phyloP scores from a whole-genome alignment of 1,140 invertebrate genomes.

The Zeugodacus cucurbitae region DNA sequence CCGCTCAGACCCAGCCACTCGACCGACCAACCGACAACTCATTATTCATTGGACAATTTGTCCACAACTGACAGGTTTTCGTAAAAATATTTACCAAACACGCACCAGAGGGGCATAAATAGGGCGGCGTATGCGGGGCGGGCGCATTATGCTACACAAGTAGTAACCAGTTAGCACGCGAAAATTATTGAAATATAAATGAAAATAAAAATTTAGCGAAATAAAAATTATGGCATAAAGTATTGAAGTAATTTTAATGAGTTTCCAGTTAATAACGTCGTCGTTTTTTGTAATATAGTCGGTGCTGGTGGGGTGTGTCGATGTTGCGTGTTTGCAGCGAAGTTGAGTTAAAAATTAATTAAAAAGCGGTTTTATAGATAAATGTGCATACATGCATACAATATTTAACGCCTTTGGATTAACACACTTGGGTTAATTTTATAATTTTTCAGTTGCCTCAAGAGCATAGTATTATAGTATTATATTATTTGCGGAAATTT shows the following conservation, averaged over 20 bases:
- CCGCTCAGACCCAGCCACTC: neutral
- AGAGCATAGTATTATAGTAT: too few relatives aligned
- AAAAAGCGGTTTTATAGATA: neutral
- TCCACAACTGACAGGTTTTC: slow-evolving; percentile 34
- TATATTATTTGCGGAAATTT: too few relatives aligned
- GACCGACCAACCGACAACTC: neutral
- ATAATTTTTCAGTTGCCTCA: neutral
- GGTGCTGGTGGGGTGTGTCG: neutral
- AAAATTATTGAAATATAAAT: neutral
- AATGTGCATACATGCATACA: neutral
- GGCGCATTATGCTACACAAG: neutral
- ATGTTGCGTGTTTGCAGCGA: neutral
- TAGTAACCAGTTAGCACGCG: slow-evolving; percentile 17
- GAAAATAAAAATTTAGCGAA: neutral
- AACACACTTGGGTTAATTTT: neutral
- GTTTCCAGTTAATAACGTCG: neutral
- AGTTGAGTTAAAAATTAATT: neutral
- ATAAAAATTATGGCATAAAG: neutral
- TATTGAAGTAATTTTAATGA: slow-evolving; percentile 13
- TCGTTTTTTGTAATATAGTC: neutral
- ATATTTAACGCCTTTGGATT: neutral
- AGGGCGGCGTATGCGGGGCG: neutral
- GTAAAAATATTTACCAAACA: slow-evolving; percentile 35
- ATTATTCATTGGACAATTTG: slow-evolving; percentile 37
- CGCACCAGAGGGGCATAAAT: neutral